phyloP scores from a whole-genome alignment of 2,888 invertebrate species.

The Cepaea hortensis region DNA sequence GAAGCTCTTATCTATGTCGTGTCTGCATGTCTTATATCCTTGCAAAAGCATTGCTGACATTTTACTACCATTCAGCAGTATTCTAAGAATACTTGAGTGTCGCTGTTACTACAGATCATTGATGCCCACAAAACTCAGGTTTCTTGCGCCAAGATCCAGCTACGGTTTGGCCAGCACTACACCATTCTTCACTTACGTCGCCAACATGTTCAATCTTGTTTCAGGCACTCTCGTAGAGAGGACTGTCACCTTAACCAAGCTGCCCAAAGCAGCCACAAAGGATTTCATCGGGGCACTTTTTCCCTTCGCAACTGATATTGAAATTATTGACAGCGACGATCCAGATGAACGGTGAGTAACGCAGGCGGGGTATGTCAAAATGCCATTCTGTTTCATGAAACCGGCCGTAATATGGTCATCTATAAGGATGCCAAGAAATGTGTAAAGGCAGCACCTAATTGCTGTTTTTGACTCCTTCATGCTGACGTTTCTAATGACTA shows the following conservation, averaged over 20 bases:
- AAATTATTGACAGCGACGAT: conserved; percentile 49
- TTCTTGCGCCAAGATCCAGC: neutral
- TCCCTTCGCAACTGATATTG: conserved; percentile 49
- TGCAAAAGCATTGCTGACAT: conserved; percentile 36
- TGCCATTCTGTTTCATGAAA: conserved; percentile 19
- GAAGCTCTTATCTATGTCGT: neutral
- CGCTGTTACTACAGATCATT: neutral
- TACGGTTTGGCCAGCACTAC: neutral
- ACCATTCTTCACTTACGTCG: conserved; percentile 19
- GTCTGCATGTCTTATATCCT: neutral
- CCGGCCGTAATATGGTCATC: neutral
- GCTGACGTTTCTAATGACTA: neutral
- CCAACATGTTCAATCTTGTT: conserved; percentile 41
- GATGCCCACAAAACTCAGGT: neutral
- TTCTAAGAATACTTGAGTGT: neutral
- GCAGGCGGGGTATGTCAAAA: conserved; percentile 22
- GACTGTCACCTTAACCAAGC: conserved; percentile 47
- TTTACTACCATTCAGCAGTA: neutral
- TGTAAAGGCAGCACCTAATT: neutral
- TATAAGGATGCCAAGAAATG: conserved; percentile 2
- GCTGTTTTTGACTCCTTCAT: conserved; percentile 4
- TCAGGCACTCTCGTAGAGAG: conserved; percentile 49
- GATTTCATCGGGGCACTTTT: conserved; percentile 50
- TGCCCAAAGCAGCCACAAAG: conserved; percentile 48
- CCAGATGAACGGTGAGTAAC: conserved; percentile 50